Base-by-base conservation (phyloP, 2,888 invertebrate species). In the Orthosia gracilis region DNA sequence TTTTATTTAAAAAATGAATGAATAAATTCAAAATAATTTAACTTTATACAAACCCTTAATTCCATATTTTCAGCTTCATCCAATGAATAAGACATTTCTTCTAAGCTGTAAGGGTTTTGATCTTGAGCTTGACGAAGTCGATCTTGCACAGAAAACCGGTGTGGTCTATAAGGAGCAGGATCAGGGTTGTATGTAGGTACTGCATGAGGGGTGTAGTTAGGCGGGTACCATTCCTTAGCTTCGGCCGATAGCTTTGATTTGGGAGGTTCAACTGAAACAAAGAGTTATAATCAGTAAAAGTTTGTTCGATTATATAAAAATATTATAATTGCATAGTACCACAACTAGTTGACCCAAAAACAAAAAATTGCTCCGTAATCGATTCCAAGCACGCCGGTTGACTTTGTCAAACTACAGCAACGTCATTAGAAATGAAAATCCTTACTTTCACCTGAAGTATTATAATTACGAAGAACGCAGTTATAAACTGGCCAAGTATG, bases 211-310 rank as follows among this genome's bases (percentile, higher is more conserved):
- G 92, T 94, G 90, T 97, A 96, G 86, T 96, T 97, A 26, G 96
- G 94, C 68, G 97, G 97, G 87, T 96, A 97, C 97, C 97, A 97
- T 92, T 97, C 97, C 85, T 97, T 96, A 45, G 97, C 97, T 71
- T 97, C 97, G 21, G 96, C 97, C 62, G 97, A 97, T 78, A 97
- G 87, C 31, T 91, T 96, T 23, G 96, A 96, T 86, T 94, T 96
- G 26, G 94, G 90, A 82, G 92, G 90, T 83, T 95, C 95, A 78
- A 89, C 94, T 95, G 87, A 49, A 85, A 87, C 76, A 80, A 85
- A 86, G 67, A 64, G 73, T 52, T 49, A n/a, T 62, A 54, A 62
- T 83, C 61, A 84, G 47, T 77, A 81, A 73, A 67, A 61, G 64
- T 55, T 75, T 78, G 76, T 74, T 70, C 64, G 49, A 77, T 79